A percentile compares a stretch with the other conserved stretches of the same genome.
Evolutionary conservation across 2,888 invertebrate genomes (phyloP).

Genomic region (Ormyrus labotus): DNA sequence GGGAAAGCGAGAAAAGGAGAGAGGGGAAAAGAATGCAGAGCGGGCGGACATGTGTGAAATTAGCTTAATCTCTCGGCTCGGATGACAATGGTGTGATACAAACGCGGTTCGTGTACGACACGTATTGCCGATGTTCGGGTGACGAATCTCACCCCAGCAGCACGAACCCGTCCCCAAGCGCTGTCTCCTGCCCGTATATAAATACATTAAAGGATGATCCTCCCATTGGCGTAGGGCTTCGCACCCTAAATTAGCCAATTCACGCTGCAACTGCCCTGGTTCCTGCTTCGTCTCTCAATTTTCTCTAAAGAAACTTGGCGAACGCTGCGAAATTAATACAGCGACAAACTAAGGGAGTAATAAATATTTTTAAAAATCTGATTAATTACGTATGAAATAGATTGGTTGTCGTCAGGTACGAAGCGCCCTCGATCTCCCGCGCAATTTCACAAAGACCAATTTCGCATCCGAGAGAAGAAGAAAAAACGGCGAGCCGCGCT

Average conservation of each 20-base stretch:
- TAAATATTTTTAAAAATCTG: too few relatives aligned
- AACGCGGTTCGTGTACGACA: constrained; percentile 73
- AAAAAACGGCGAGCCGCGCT: not conserved
- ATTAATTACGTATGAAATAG: too few relatives aligned
- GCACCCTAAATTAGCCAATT: constrained; percentile 50
- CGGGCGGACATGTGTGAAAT: constrained; percentile 76
- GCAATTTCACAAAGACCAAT: too few relatives aligned
- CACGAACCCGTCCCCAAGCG: constrained; percentile 52
- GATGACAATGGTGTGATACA: constrained; percentile 76
- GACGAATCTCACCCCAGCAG: constrained; percentile 73
- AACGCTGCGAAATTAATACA: too few relatives aligned
- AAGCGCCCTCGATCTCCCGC: too few relatives aligned
- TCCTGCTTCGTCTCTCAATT: too few relatives aligned
- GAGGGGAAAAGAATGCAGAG: constrained; percentile 35
- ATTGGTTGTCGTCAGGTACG: too few relatives aligned
- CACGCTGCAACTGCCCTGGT: not conserved
- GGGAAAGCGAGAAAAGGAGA: constrained; percentile 48
- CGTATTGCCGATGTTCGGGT: constrained; percentile 70
- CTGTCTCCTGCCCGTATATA: constrained; percentile 72
- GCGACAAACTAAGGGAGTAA: too few relatives aligned
- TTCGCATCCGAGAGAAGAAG: too few relatives aligned
- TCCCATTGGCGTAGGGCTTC: constrained; percentile 58
- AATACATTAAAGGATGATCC: constrained; percentile 76
- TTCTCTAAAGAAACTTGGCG: too few relatives aligned
- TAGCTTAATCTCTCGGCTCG: constrained; percentile 75